Evolutionary conservation across 2,113 vertebrate species (phyloP).

Genomic region (Psilopsiagon aymara): DNA sequence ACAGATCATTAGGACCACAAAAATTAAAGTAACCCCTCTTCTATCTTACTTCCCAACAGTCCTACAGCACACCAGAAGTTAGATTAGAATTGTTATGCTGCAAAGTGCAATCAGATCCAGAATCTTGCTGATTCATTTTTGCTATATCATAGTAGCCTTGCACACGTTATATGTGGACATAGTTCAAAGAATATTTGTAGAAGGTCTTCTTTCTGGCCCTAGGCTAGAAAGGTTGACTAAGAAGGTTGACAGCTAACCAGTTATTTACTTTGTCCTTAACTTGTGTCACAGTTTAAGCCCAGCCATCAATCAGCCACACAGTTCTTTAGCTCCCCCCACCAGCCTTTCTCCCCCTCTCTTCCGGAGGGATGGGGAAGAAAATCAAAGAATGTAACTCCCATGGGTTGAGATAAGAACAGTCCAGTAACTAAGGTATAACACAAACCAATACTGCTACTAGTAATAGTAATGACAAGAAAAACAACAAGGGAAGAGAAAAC

Average conservation of each 20-base stretch:
- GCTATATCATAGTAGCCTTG: neutral
- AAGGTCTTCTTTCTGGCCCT: neutral
- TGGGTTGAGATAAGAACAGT: too few relatives aligned
- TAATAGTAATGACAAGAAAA: too few relatives aligned
- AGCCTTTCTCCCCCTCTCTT: too few relatives aligned
- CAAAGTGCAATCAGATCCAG: neutral
- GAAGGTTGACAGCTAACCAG: conserved; percentile 61
- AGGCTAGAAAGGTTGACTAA: neutral
- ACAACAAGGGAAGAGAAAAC: too few relatives aligned
- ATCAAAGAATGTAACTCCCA: too few relatives aligned
- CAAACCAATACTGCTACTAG: too few relatives aligned
- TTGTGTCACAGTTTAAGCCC: neutral
- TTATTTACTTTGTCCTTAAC: conserved; percentile 45
- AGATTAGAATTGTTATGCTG: neutral
- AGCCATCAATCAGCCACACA: too few relatives aligned
- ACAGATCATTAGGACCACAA: neutral
- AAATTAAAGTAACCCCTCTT: neutral
- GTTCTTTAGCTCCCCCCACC: too few relatives aligned
- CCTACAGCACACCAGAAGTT: neutral
- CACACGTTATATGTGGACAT: too few relatives aligned
- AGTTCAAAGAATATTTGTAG: neutral
- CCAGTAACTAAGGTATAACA: too few relatives aligned
- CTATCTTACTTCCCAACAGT: neutral
- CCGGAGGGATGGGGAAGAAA: too few relatives aligned
- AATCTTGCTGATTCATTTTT: neutral